Conservation (phyloP, 2,797 vertebrate species). For the Pseudomugil gertrudae region DNA sequence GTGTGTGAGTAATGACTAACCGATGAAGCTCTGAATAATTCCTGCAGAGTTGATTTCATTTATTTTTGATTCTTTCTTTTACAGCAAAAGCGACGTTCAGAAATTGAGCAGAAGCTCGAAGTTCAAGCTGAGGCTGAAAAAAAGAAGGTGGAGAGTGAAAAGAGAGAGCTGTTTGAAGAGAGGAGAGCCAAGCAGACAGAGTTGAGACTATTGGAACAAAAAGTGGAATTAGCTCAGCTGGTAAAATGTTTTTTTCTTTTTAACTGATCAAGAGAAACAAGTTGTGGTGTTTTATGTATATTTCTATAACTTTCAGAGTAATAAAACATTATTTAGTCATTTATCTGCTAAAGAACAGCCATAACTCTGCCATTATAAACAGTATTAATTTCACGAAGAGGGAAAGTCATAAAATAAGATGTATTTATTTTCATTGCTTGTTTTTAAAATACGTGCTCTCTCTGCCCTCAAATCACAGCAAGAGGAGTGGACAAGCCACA, state of each 20-base stretch:
- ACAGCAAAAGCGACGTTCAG: slow-evolving; percentile 94
- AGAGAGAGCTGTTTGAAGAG: slow-evolving; percentile 96
- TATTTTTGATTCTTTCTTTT: neutral
- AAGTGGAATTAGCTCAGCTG: slow-evolving; percentile 98
- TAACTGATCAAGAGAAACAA: neutral
- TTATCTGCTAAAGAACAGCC: too few relatives aligned
- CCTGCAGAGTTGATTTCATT: too few relatives aligned
- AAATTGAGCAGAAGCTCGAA: slow-evolving; percentile 99
- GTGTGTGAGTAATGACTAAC: too few relatives aligned
- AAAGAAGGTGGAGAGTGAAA: slow-evolving; percentile 95
- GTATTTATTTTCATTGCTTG: neutral
- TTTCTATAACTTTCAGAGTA: neutral
- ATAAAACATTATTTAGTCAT: neutral
- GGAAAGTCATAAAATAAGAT: neutral
- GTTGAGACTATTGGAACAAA: slow-evolving; percentile 95
- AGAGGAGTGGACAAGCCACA: slow-evolving; percentile 99
- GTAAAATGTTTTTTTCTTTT: slow-evolving; percentile 64
- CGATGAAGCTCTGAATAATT: too few relatives aligned
- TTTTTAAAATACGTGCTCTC: neutral
- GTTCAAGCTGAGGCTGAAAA: slow-evolving; percentile 96
- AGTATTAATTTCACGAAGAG: too few relatives aligned
- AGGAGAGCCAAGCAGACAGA: slow-evolving; percentile 97
- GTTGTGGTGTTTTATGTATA: neutral
- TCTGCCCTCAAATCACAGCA: slow-evolving; percentile 79
- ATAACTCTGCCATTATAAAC: neutral